Base-by-base conservation (phyloP, 2,113 vertebrate genomes). In the Nothocercus nigrocapillus region DNA sequence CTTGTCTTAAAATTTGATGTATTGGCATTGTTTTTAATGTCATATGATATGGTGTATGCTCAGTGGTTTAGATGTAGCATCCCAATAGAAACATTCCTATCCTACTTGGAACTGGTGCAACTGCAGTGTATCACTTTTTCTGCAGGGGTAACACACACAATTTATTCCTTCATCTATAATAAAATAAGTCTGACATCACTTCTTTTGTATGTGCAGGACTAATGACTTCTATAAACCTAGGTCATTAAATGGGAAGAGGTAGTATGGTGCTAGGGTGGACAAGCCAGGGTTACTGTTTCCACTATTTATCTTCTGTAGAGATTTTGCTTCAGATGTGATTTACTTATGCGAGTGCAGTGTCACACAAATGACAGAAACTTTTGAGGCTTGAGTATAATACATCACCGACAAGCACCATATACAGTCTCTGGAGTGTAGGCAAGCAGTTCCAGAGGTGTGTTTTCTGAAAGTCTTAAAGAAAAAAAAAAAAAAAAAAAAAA, bases 81-180 rank as follows among this genome's bases (percentile, higher is more conserved):
- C 61, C 69, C 78, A 85, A 80, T 61, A 95, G 90, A 88, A 93
- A 86, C 51, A 90, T 58, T 84, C 61, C 64, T 93, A 13, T 68
- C 44, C 13, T 61, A 84, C 68, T 74, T 89, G 58, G 68, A 95
- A 89, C 13, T 78, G 73, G 19, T 93, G 74, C 30, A 96, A 90
- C 45, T 93, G 81, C 66, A 40, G 34, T 82, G 81, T 90, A 72
- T 84, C 38, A 67, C 25, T 30, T 75, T 75, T 72, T 82, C 38
- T 86, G 86, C 90, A 75, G 74, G 72, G 80, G 13, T 85, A 91
- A 85, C 4, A 64, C 21, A 9, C 16, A 9, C 12, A 3, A 68
- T 53, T 90, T 92, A 75, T 83, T 93, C 44, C 66, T 93, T 92
- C 56, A 20, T 47, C 16, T 36, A 12, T 79, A 94, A 92, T 87